A percentile compares a stretch with the other conserved stretches of the same genome.
phyloP scores from a whole-genome alignment of 2,888 invertebrate genomes.

The Dicycla oo region DNA sequence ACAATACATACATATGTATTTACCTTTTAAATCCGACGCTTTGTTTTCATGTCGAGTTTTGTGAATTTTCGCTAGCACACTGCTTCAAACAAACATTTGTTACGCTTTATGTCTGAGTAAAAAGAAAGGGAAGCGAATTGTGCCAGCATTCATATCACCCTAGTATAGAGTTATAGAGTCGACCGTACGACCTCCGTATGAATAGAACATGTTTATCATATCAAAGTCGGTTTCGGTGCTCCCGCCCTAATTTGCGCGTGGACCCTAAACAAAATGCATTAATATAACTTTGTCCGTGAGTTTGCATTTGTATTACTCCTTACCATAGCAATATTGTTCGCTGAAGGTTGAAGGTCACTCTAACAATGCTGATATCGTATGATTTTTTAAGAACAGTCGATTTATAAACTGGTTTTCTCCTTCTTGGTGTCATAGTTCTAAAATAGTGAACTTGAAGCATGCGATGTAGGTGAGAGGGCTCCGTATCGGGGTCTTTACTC shows the following conservation, averaged over 20 bases:
- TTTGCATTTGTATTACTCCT: constrained; percentile 60
- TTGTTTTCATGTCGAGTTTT: constrained; percentile 22
- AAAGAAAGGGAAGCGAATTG: constrained; percentile 23
- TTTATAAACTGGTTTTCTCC: constrained; percentile 9
- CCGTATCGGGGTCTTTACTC: constrained; percentile 27
- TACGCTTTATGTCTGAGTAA: constrained; percentile 17
- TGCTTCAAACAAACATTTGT: constrained; percentile 33
- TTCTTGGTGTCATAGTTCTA: not conserved
- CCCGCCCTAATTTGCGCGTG: constrained; percentile 50
- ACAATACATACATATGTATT: constrained; percentile 12
- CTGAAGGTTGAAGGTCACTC: constrained; percentile 26
- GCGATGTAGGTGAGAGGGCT: constrained; percentile 28
- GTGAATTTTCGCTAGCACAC: constrained; percentile 3
- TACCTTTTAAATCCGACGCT: constrained; percentile 13
- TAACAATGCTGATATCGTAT: constrained; percentile 29
- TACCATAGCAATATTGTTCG: constrained; percentile 38
- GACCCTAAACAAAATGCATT: constrained; percentile 59
- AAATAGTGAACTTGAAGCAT: constrained; percentile 30
- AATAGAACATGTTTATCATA: constrained; percentile 60
- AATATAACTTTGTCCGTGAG: constrained; percentile 56
- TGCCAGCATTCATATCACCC: constrained; percentile 9
- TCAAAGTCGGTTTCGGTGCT: constrained; percentile 47
- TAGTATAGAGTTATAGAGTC: constrained; percentile 15
- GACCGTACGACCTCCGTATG: constrained; percentile 41
- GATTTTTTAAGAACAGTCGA: constrained; percentile 10